These are phyloP conservation scores for Gopherus flavomarginatus DNA, from an alignment of 2,113 vertebrate genomes.

Conservation along the genomic window DNA sequence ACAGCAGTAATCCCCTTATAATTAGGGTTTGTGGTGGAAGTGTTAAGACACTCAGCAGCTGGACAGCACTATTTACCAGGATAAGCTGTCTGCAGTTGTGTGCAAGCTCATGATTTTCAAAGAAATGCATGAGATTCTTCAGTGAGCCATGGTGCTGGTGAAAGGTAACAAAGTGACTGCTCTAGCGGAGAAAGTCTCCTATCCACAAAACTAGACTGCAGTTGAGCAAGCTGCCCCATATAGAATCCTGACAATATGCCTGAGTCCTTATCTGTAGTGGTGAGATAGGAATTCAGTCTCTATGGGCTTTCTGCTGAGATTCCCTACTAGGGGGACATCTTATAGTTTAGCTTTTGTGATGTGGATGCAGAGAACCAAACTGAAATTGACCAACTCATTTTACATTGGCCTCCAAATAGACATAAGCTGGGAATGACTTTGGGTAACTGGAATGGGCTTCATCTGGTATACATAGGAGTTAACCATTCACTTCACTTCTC, in stretches of 20 bases:
- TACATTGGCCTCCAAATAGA: background rate
- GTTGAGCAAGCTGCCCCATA: background rate
- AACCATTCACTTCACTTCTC: background rate
- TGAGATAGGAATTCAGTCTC: background rate
- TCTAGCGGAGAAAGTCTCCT: background rate
- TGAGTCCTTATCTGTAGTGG: background rate
- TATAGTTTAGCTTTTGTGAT: background rate
- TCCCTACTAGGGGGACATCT: background rate
- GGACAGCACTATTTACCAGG: background rate
- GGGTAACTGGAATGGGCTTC: background rate
- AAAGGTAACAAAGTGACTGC: background rate
- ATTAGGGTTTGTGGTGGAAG: background rate
- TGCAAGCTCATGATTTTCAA: background rate
- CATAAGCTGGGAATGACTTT: background rate
- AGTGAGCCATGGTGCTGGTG: background rate
- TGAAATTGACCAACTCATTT: background rate
- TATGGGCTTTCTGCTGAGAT: background rate
- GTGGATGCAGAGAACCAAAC: background rate
- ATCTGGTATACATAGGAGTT: background rate
- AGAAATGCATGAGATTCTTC: background rate
- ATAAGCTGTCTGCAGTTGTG: background rate
- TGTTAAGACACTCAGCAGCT: rapidly evolving
- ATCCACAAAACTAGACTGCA: background rate
- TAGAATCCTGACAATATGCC: background rate
- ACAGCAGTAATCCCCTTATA: background rate